Conservation (phyloP, 2,797 vertebrate species). For the Brotula barbata region DNA sequence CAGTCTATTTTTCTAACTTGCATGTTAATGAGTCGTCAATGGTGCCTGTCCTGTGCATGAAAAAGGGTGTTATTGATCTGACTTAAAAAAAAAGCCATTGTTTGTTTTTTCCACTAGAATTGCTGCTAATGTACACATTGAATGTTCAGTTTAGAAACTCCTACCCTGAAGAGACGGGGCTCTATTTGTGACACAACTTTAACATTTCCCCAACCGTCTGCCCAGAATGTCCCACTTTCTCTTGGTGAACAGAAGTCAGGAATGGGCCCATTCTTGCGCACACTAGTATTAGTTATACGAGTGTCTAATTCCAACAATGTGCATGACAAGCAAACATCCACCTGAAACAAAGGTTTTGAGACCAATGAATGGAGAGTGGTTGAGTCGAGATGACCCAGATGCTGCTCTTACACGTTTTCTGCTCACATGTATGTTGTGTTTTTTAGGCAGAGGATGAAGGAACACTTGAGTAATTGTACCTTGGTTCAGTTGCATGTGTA, state of each 20-base stretch:
- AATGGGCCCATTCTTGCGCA: constrained; percentile 31
- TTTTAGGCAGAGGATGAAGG: constrained; percentile 55
- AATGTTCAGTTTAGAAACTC: constrained; percentile 72
- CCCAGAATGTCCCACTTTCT: constrained; percentile 38
- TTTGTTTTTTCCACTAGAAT: constrained; percentile 70
- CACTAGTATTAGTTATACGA: constrained; percentile 44
- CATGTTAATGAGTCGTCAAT: constrained; percentile 63
- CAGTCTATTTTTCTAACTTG: constrained; percentile 76
- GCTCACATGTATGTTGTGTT: constrained; percentile 69
- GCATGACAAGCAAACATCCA: constrained; percentile 64
- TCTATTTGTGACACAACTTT: constrained; percentile 45
- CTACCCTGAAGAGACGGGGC: constrained; percentile 40
- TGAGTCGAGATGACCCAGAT: constrained; percentile 62
- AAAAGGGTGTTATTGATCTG: constrained; percentile 64
- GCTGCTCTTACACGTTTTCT: constrained; percentile 71
- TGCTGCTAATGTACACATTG: constrained; percentile 79
- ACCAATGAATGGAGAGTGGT: constrained; percentile 52
- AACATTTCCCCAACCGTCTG: constrained; percentile 25
- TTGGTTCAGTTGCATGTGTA: constrained; percentile 70
- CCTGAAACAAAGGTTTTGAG: constrained; percentile 73
- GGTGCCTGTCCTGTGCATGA: constrained; percentile 74
- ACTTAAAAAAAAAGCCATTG: constrained; percentile 69
- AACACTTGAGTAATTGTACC: constrained; percentile 70
- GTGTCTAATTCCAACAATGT: constrained; percentile 53
- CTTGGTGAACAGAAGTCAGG: constrained; percentile 30